Percentiles rank a stretch among this genome's conserved stretches.
Conservation (phyloP, 2,113 vertebrate genomes). For the Petrocephalus microphthalmus region DNA sequence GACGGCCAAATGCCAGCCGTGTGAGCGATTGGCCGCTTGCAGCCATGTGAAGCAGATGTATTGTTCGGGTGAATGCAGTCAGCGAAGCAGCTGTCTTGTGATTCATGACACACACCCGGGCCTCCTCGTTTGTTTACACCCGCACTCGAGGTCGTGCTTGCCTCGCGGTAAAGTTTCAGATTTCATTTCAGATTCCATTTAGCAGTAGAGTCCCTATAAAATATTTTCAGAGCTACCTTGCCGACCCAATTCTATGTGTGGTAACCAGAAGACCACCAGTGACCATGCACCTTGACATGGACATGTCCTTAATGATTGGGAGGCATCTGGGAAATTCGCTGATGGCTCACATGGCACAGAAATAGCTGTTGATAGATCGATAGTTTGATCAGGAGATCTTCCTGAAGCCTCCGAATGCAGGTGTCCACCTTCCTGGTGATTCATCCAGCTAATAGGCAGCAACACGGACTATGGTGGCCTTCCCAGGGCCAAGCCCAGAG, state of each 20-base stretch:
- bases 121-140: slow-evolving; percentile 8
- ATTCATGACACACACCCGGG: slow-evolving; percentile 16
- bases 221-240: not conserved
- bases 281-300: not conserved
- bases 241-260: not conserved
- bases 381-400: not conserved
- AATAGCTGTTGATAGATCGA: not conserved
- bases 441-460: not conserved
- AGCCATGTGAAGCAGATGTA: slow-evolving; percentile 22
- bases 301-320: not conserved
- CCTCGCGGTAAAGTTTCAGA: not conserved
- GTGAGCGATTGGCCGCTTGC: slow-evolving; percentile 2
- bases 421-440: not conserved
- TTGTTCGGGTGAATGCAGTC: slow-evolving; percentile 19
- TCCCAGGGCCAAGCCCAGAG: not conserved
- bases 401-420: not conserved
- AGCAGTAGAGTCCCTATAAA: not conserved
- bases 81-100: slow-evolving; percentile 24
- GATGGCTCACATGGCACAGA: not conserved
- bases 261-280: not conserved
- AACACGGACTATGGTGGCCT: not conserved
- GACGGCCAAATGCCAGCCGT: slow-evolving; percentile 20
- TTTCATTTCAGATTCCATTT: not conserved
- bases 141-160: not conserved
- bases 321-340: not conserved